phyloP scores from a whole-genome alignment of 2,888 invertebrate species.

The Aporophyla lueneburgensis region DNA sequence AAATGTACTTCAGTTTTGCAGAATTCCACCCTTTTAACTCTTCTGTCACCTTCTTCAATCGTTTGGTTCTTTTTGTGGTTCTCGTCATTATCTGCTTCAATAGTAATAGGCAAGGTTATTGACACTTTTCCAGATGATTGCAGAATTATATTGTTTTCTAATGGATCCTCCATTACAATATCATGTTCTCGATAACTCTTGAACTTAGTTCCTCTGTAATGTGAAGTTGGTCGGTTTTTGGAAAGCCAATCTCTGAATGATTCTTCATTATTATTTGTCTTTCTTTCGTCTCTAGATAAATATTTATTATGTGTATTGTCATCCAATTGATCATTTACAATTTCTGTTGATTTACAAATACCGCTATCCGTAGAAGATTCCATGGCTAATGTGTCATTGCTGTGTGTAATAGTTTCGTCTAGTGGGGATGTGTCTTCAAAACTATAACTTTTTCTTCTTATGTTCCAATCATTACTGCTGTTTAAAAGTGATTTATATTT shows the following conservation, averaged over 20 bases:
- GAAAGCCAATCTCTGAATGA: conserved; percentile 86
- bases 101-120: conserved; percentile 83
- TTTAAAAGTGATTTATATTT: conserved; percentile 87
- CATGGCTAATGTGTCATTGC: conserved; percentile 90
- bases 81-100: conserved; percentile 77
- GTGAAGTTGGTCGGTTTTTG: conserved; percentile 80
- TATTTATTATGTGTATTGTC: conserved; percentile 70
- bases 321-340: conserved; percentile 86
- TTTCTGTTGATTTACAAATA: conserved; percentile 93
- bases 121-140: conserved; percentile 85
- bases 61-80: conserved; percentile 71
- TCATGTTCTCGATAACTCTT: conserved; percentile 77
- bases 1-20: conserved; percentile 97
- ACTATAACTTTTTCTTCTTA: conserved; percentile 94
- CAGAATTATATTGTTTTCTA: conserved; percentile 81
- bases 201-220: conserved; percentile 75
- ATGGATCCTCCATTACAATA: conserved; percentile 75
- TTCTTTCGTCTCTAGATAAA: conserved; percentile 71
- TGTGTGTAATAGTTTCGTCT: conserved; percentile 78
- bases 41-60: conserved; percentile 85
- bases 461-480: conserved; percentile 92
- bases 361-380: conserved; percentile 95
- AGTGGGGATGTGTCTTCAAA: conserved; percentile 90
- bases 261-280: conserved; percentile 76
- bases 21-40: conserved; percentile 95